Base-by-base conservation (phyloP, 2,113 vertebrate species). In the Dipodomys stephensi region DNA sequence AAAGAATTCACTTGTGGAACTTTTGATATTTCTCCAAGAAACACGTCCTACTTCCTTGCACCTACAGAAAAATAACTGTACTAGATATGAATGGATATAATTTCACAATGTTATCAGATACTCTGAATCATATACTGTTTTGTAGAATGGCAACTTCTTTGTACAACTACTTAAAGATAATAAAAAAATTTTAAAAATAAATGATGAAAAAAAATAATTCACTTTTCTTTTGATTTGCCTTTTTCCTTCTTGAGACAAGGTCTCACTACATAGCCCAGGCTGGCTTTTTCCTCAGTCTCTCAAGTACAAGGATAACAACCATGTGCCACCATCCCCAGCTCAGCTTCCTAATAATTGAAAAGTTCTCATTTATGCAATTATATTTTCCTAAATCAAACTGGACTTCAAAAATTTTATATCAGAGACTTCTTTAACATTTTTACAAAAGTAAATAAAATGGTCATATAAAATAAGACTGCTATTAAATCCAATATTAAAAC, bases 361-460 rank as follows among this genome's bases (percentile, higher is more conserved):
- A 65, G 15, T 9, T 44, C 35, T 93, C 68, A 91, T 32, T 92
- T 95, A 57, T 44, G 10, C n/a, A 95, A 35, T 68, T 32, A 30
- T 80, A 15, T 60, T 96, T 83, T 82, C 53, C 68, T 69, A 84
- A 44, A 10, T 96, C 72, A 94, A 80, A 82, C 15, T 85, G 12
- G 19, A 87, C 53, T 57, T 94, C 27, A 73, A 95, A 80, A 28
- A 89, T 39, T 88, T 76, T 10, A 73, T 71, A 88, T 46, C 69
- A 39, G 19, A 94, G 46, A 96, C 72, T 92, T 22, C 18, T 57
- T 13, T 78, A 87, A 84, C 4, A 91, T 53, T 82, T 83, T n/a
- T 53, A 90, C 18, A 87, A 80, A 93, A 68, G 16, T 64, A 71
- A 90, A 53, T 79, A 90, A 93, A 94, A 94, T 35, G 12, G 19